Evolutionary conservation across 1,140 invertebrate species (phyloP).

Genomic region (Sinella curviseta): DNA sequence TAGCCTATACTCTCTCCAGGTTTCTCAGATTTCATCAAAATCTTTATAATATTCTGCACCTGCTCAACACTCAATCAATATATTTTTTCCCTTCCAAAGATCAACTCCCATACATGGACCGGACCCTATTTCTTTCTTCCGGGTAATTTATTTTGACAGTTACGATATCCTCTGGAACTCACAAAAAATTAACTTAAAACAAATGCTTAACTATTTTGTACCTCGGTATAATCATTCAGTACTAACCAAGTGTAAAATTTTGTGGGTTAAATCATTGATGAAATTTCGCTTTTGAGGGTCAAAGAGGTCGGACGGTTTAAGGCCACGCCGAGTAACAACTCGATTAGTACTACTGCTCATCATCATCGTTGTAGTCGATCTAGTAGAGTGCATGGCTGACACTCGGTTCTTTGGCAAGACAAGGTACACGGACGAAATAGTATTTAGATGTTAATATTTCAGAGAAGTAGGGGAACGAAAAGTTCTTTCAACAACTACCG

Average conservation of each 20-base stretch:
- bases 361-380: not conserved
- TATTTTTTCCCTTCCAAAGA: no score
- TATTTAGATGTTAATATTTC: not conserved
- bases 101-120: no score
- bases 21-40: not conserved
- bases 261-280: slow-evolving; percentile 73
- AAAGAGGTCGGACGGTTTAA: slow-evolving; percentile 78
- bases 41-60: not conserved
- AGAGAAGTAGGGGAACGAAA: not conserved
- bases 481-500: no score
- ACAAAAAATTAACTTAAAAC: not conserved
- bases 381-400: no score
- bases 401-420: not conserved
- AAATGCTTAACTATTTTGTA: not conserved
- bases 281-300: slow-evolving; percentile 77
- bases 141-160: not conserved
- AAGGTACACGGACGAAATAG: not conserved
- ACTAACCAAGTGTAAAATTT: slow-evolving; percentile 65
- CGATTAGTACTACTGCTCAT: slow-evolving; percentile 52
- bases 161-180: not conserved
- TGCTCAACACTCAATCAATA: not conserved
- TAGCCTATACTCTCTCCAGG: no score
- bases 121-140: not conserved
- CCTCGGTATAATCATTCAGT: not conserved
- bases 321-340: slow-evolving; percentile 65